These are phyloP conservation scores for Carassius carassius DNA, from an alignment of 2,113 vertebrate genomes.

Conservation along the genomic window DNA sequence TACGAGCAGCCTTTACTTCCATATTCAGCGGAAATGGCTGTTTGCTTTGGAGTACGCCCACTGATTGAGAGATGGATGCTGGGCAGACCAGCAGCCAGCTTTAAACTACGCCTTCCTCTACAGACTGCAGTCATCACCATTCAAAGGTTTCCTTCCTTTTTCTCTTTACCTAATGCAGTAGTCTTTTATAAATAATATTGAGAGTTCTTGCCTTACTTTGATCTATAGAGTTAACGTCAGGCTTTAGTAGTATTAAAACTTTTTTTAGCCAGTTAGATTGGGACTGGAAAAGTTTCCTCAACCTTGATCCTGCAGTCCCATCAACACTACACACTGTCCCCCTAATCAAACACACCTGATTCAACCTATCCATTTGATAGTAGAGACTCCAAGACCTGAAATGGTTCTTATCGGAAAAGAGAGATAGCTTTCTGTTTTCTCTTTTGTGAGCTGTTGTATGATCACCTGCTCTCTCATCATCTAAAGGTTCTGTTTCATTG, in stretches of 20 bases:
- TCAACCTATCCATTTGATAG: background rate
- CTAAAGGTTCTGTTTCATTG: constrained; percentile 36
- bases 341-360: background rate
- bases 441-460: background rate
- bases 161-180: background rate
- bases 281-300: no score
- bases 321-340: no score
- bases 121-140: background rate
- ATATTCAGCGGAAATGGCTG: constrained; percentile 36
- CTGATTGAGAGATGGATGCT: constrained; percentile 26
- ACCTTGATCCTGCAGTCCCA: no score
- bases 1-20: constrained; percentile 7
- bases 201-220: background rate
- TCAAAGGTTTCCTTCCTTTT: background rate
- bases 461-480: constrained; percentile 1
- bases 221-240: no score
- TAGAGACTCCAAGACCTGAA: background rate
- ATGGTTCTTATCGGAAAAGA: background rate
- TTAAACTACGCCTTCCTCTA: background rate
- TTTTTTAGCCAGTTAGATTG: no score
- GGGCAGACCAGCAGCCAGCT: constrained; percentile 25
- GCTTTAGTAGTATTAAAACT: no score
- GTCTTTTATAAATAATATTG: background rate
- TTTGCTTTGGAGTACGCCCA: constrained; percentile 53
- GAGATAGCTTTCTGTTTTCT: background rate